Evolutionary conservation across 1,140 invertebrate species (phyloP), one percentile per base, ranked within the genome.

Genomic region (Aphelenchoides fujianensis): DNA sequence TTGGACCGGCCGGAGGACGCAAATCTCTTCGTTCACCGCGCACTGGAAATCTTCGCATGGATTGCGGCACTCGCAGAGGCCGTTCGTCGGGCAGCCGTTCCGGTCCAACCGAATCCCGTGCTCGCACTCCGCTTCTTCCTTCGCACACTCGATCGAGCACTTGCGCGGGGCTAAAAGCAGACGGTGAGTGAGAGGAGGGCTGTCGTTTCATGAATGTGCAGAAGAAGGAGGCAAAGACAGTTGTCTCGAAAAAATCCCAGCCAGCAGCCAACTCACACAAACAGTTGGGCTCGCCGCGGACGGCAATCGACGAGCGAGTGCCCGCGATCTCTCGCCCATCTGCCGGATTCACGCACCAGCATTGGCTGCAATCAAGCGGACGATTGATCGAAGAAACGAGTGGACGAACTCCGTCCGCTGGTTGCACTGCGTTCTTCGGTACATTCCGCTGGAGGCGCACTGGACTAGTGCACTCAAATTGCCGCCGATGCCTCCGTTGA

Each of bases 41-140:
- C 79, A 80, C 41, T 76, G 69, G 41, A 80, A 79, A 23, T 74
- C 74, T 27, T 74, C 69, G 69, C 79, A 80, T 16, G 76, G 69
- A 68, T 81, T 72, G 41, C 57, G 68, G 48, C 79, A 80, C 35
- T 73, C 67, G 63, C 79, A 80, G 30, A 64, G 12, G 30, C 74
- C 76, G 62, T 80, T 81, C 3, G 71, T 12, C 9, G 79, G 79
- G 36, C 79, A 80, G 48, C 79, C 79, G 35, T 67, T 74, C 31
- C 55, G 48, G 63, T 80, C 77, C 12, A 79, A 55, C 66, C 69
- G 52, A 7, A 82, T 34, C 19, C 79, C 79, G 69, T 79, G 67
- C 9, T 72, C 63, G 64, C 79, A 80, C 48, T 23, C 23, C 31
- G 48, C 48, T 28, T 74, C 16, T 1, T 66, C 7, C n/a, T 16